Conservation (phyloP, 2,797 vertebrate species). For the Acomys russatus region DNA sequence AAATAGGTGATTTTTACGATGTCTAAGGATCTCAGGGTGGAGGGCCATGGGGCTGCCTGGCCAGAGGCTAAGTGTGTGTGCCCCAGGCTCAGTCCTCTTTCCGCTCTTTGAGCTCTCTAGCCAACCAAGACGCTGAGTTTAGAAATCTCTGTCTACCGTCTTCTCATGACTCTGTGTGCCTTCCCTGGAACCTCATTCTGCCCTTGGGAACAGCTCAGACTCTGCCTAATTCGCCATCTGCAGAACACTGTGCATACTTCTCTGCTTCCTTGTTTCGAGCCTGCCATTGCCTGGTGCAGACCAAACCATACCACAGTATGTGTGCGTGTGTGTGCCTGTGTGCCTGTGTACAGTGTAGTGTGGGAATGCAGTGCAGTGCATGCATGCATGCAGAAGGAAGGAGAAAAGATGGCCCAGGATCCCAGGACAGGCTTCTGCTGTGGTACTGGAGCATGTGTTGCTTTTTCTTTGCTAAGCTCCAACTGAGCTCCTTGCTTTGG, state of each 20-base stretch:
- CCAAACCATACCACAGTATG: neutral
- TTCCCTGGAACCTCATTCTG: neutral
- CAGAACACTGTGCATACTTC: neutral
- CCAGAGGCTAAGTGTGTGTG: neutral
- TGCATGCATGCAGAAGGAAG: neutral
- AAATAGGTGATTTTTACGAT: conserved; percentile 41
- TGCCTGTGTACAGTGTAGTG: neutral
- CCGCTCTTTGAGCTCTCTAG: neutral
- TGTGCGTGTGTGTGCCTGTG: neutral
- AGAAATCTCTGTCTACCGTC: neutral
- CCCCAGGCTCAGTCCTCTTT: neutral
- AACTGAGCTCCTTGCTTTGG: neutral
- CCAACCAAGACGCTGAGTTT: neutral
- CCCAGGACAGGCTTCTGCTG: neutral
- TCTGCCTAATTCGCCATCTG: neutral
- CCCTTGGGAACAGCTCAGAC: neutral
- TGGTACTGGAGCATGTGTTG: neutral
- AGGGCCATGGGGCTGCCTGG: neutral
- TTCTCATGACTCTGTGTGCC: neutral
- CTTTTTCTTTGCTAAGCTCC: neutral
- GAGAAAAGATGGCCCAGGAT: neutral
- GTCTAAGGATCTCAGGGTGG: neutral
- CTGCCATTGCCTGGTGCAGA: neutral
- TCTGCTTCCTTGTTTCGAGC: neutral
- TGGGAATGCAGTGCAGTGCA: too few relatives aligned